Evolutionary conservation across 2,797 vertebrate species (phyloP), one percentile per base, ranked within the genome.

Genomic region (Sebastolobus alascanus): DNA sequence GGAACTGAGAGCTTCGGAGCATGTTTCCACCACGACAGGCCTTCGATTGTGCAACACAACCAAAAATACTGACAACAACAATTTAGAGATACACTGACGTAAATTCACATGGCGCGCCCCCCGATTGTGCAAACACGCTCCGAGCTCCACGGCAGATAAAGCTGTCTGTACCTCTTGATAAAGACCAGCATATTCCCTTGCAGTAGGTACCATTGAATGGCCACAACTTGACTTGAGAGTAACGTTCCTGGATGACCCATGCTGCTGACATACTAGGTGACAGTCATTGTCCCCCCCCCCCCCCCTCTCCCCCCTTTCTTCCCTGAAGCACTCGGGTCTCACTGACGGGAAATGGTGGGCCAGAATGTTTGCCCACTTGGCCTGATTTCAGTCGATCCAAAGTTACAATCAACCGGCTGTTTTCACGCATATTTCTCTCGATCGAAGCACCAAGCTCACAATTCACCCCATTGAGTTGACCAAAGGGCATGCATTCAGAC

Each of bases 141-240:
- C 59, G 60, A 92, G 87, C 67, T 91, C 81, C 67, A 61, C 13
- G 43, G 55, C 75, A 82, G 86, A 87, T 87, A 69, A 94, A 93
- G 90, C 80, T 82, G 84, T 86, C 85, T 90, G 91, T 79, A 80
- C 83, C 74, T 83, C 84, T 90, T 94, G 95, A 94, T 94, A 95
- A 95, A 94, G 87, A 84, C 93, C 94, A 95, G 94, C 87, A 79
- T 91, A 89, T 78, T 78, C 93, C 93, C 94, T 95, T 95, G 94
- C 93, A 94, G 92, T 94, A 95, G 89, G 93, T 91, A 93, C 91
- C 94, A 95, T 95, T 95, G 95, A 95, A 96, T 96, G 95, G 94
- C 93, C 95, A 95, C 93, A 95, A 96, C 96, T 95, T 95, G 95
- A 96, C 95, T 95, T 96, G 95, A 95, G 93, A 95, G 94, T 95